Percentiles rank a stretch among this genome's conserved stretches.
Conservation (phyloP, 2,113 vertebrate species). For the Podiceps cristatus region DNA sequence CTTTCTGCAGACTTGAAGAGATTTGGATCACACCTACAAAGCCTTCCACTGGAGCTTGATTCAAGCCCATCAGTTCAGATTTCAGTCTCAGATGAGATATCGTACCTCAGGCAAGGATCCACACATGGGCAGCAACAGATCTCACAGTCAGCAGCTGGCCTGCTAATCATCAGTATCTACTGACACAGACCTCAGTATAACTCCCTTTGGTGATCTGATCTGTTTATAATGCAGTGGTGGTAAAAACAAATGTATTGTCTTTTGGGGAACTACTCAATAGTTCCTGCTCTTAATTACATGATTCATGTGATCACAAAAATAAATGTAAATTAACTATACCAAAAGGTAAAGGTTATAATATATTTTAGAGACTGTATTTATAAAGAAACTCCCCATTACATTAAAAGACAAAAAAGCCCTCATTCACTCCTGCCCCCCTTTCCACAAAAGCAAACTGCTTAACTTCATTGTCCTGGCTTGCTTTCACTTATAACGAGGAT, state of each 20-base stretch:
- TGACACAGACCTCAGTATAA: background rate
- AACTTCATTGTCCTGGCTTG: background rate
- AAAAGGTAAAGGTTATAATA: background rate
- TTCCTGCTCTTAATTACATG: background rate
- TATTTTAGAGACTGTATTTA: background rate
- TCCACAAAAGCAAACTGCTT: background rate
- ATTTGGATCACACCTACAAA: background rate
- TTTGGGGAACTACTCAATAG: background rate
- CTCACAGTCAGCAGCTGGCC: background rate
- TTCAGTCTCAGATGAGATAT: conserved; percentile 5
- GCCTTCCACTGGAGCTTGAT: background rate
- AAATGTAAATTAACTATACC: conserved; percentile 2
- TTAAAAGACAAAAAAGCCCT: background rate
- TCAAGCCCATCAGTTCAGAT: background rate
- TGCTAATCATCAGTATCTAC: background rate
- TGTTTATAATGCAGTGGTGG: background rate
- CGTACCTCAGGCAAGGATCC: background rate
- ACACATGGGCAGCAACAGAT: background rate
- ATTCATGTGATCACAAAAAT: background rate
- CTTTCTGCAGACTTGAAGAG: background rate
- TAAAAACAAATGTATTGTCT: background rate
- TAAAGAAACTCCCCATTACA: background rate
- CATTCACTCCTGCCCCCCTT: background rate
- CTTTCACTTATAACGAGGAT: background rate
- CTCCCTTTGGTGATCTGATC: background rate